These are phyloP conservation scores for Gisinianus flammeolus DNA, from an alignment of 2,888 invertebrate species.

Conservation along the genomic window DNA sequence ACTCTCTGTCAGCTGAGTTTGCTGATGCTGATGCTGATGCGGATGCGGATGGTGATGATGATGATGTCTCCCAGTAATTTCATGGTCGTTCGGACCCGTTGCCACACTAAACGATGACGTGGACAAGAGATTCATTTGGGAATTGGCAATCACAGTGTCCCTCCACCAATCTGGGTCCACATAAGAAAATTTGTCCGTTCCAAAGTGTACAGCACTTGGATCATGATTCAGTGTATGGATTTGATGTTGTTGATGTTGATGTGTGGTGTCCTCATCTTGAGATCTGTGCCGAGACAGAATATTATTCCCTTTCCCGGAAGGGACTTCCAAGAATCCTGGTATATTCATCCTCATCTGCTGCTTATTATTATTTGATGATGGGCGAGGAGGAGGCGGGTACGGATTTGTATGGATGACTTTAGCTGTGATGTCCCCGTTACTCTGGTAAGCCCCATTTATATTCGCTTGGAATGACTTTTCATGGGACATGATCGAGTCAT, in stretches of 20 bases:
- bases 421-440: constrained; percentile 34
- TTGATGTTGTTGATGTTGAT: neutral
- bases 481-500: neutral
- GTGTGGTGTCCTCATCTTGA: neutral
- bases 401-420: constrained; percentile 3
- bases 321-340: neutral
- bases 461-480: constrained; percentile 33
- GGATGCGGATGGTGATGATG: neutral
- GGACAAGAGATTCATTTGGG: constrained; percentile 52
- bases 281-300: neutral
- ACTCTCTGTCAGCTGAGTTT: neutral
- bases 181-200: constrained; percentile 52
- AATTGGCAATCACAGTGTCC: constrained; percentile 55
- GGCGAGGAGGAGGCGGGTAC: neutral
- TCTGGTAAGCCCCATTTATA: constrained; percentile 40
- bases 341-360: neutral
- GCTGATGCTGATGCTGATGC: neutral
- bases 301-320: neutral
- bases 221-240: neutral
- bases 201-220: neutral
- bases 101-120: constrained; percentile 43
- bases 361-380: neutral
- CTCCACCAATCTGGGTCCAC: constrained; percentile 58
- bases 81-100: neutral
- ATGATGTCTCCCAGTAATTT: neutral